Conservation (phyloP, 2,888 invertebrate species). For the Plemyria rubiginata region DNA sequence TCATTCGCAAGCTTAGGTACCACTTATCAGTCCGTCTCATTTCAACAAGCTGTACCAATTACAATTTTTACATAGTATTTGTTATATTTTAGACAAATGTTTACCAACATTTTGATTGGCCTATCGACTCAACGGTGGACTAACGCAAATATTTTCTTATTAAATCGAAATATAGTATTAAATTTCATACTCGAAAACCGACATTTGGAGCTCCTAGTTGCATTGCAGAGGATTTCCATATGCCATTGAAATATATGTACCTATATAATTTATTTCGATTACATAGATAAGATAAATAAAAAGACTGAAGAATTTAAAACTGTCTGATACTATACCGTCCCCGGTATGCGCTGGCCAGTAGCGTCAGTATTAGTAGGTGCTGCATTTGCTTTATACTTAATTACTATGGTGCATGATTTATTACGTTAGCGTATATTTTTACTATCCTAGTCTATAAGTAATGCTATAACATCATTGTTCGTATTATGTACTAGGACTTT, state of each 20-base stretch:
- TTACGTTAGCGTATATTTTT: conserved; percentile 35
- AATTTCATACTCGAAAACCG: too few relatives aligned
- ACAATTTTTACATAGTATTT: neutral
- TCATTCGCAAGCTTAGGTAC: conserved; percentile 48
- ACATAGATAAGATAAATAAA: neutral
- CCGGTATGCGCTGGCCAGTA: neutral
- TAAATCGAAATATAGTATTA: too few relatives aligned
- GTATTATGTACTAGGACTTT: conserved; percentile 55
- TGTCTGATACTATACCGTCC: too few relatives aligned
- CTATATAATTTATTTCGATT: neutral
- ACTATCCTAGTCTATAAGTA: conserved; percentile 51
- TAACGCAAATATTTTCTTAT: neutral
- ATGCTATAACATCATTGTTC: conserved; percentile 49
- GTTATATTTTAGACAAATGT: neutral
- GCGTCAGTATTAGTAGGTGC: neutral
- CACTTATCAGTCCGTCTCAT: conserved; percentile 44
- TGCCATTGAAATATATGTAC: too few relatives aligned
- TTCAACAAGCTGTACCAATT: conserved; percentile 28
- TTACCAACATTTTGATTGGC: neutral
- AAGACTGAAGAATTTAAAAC: neutral
- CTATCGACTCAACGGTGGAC: neutral
- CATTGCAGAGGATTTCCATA: too few relatives aligned
- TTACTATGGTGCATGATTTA: conserved; percentile 4
- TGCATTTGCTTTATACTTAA: neutral
- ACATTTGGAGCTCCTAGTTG: too few relatives aligned